phyloP scores from a whole-genome alignment of 2,113 vertebrate species.

The Cariama cristata region DNA sequence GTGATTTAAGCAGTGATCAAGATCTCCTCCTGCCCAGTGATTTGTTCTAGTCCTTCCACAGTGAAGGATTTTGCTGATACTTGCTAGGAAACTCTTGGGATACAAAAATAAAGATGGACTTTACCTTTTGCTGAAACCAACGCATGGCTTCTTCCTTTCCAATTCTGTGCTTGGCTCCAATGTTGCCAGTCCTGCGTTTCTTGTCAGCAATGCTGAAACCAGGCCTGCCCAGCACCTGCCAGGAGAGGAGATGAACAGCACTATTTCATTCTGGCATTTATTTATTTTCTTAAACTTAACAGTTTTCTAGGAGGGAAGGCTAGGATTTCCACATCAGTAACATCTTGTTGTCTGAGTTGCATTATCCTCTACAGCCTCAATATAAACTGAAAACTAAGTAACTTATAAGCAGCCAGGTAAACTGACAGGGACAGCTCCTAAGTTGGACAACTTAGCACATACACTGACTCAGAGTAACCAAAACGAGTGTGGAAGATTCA shows the following conservation, averaged over 20 bases:
- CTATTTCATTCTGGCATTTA: neutral
- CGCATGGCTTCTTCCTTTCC: conserved; percentile 99
- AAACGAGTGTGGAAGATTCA: rapidly evolving
- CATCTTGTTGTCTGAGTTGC: rapidly evolving
- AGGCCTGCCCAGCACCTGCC: conserved; percentile 94
- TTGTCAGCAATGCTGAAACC: conserved; percentile 99
- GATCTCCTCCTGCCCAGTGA: neutral
- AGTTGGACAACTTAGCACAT: rapidly evolving
- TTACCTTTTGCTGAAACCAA: conserved; percentile 99
- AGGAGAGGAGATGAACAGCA: neutral
- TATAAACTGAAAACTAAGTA: neutral
- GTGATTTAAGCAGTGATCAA: rapidly evolving
- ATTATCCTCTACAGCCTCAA: neutral
- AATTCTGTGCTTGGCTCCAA: conserved; percentile 96
- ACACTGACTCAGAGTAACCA: neutral
- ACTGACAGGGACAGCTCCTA: neutral
- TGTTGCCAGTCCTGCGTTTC: conserved; percentile 94
- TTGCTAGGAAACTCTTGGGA: neutral
- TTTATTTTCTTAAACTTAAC: rapidly evolving
- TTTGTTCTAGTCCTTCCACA: neutral
- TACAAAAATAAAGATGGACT: neutral
- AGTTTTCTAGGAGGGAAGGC: neutral
- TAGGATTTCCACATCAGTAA: neutral
- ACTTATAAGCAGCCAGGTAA: neutral
- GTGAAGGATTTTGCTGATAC: rapidly evolving